These are phyloP conservation scores for Danaus chrysippus DNA, from an alignment of 2,888 invertebrate genomes.

Conservation along the genomic window DNA sequence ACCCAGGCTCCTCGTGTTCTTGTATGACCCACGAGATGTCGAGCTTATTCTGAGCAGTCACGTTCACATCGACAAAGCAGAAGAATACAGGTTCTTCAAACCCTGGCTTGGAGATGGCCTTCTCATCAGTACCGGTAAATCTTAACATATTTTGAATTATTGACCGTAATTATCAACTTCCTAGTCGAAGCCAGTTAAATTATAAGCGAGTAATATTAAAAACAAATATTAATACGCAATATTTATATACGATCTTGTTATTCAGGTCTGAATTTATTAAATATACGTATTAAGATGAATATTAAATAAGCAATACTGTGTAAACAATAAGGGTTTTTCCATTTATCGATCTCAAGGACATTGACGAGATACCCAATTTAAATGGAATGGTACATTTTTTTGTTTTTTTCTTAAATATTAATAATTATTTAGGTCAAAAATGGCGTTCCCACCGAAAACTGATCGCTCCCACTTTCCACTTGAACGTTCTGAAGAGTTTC, in stretches of 20 bases:
- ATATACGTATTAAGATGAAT: no score
- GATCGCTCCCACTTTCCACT: conserved; percentile 92
- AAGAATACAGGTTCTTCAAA: conserved; percentile 88
- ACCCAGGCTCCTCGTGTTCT: conserved; percentile 85
- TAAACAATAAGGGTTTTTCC: no score
- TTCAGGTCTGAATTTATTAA: no score
- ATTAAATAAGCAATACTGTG: no score
- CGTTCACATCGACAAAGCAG: conserved; percentile 88
- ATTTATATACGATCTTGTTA: no score
- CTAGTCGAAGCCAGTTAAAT: not conserved
- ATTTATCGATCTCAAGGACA: not conserved
- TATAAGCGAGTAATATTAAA: no score
- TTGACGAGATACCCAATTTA: no score
- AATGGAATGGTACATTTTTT: not conserved
- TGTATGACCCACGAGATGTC: conserved; percentile 87
- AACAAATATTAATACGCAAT: no score
- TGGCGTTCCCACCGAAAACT: conserved; percentile 92
- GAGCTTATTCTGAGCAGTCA: conserved; percentile 89
- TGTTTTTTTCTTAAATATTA: no score
- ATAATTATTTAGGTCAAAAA: conserved; percentile 83
- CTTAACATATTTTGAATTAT: not conserved
- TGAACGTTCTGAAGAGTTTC: conserved; percentile 92
- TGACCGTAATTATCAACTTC: not conserved
- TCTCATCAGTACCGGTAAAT: conserved; percentile 86
- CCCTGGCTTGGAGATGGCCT: conserved; percentile 92